Conservation (phyloP, 2,888 invertebrate genomes). For the Lacanobia wlatinum region DNA sequence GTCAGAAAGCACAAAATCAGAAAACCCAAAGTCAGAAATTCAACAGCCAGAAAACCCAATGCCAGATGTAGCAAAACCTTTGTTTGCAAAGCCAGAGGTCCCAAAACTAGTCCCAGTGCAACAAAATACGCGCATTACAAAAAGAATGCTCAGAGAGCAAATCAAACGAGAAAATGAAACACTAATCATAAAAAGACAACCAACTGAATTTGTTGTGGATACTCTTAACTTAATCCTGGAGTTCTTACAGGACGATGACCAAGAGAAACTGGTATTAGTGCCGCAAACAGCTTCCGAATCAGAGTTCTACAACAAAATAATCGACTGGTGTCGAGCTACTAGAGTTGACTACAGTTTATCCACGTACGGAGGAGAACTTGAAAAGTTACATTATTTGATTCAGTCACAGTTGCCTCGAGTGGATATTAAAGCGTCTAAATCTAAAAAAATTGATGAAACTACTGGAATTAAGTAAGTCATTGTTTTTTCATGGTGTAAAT, state of each 20-base stretch:
- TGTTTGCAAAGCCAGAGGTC: neutral
- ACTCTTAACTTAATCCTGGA: neutral
- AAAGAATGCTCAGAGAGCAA: neutral
- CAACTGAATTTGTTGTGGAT: neutral
- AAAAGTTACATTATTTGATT: neutral
- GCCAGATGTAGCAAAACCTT: neutral
- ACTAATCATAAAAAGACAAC: neutral
- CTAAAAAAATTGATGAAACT: neutral
- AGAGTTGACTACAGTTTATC: no score
- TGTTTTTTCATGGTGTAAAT: neutral
- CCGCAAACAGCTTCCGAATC: neutral
- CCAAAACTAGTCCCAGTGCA: neutral
- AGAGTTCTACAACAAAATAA: slow-evolving; percentile 3
- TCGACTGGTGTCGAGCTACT: neutral
- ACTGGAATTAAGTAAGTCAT: slow-evolving; percentile 25
- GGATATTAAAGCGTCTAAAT: rapidly evolving
- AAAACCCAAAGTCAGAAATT: neutral
- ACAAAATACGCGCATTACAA: neutral
- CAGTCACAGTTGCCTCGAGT: neutral
- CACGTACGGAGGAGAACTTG: neutral
- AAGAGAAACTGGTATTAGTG: neutral
- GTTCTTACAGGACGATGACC: slow-evolving; percentile 9
- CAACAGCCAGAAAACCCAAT: neutral
- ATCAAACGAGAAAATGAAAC: neutral
- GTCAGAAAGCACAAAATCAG: neutral